Conservation (phyloP, 2,797 vertebrate genomes). For the Gallinago nigripennis region DNA sequence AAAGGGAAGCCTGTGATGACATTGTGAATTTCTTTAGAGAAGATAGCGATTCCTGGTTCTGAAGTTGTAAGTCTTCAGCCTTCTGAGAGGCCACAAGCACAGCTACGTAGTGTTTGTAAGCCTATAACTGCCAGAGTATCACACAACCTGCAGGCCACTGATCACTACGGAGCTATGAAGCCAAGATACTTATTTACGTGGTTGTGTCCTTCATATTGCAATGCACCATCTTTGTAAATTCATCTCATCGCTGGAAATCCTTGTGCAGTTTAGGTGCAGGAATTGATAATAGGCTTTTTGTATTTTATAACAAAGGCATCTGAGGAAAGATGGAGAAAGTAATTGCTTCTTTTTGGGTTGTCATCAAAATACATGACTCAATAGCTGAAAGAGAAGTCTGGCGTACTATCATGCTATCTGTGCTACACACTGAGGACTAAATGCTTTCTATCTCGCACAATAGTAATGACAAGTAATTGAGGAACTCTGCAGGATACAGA, state of each 20-base stretch:
- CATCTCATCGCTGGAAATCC: constrained; percentile 18
- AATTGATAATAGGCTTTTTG: constrained; percentile 39
- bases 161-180: not conserved
- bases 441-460: constrained; percentile 31
- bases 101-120: not conserved
- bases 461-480: constrained; percentile 51
- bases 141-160: not conserved
- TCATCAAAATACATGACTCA: constrained; percentile 46
- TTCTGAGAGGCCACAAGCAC: not conserved
- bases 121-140: not conserved
- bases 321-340: constrained; percentile 43
- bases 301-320: constrained; percentile 49
- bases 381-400: constrained; percentile 22
- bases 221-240: constrained; percentile 4
- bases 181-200: not conserved
- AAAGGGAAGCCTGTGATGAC: not conserved
- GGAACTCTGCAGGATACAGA: constrained; percentile 41
- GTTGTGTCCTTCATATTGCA: not conserved
- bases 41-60: not conserved
- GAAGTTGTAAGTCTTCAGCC: not conserved
- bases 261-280: not conserved
- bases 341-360: constrained; percentile 56
- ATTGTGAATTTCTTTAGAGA: not conserved
- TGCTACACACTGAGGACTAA: constrained; percentile 22
- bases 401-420: constrained; percentile 12